These are phyloP conservation scores for Tetramorium alpestre DNA, from an alignment of 1,140 invertebrate species.

Conservation along the genomic window DNA sequence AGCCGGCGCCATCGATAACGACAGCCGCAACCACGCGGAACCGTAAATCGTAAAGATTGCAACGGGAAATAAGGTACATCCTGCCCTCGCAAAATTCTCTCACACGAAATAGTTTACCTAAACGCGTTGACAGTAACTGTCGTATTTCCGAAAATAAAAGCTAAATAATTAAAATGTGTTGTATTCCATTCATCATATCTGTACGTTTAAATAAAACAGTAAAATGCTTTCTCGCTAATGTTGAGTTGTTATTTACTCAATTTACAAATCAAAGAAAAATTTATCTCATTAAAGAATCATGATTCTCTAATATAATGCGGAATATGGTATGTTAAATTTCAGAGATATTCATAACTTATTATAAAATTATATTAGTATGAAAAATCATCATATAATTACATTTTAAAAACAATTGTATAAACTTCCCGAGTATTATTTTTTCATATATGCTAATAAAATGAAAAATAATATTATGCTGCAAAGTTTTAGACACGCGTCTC, in stretches of 20 bases:
- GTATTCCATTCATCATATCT: background rate
- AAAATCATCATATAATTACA: background rate
- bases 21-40: conserved; percentile 15
- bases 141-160: background rate
- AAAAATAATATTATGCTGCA: background rate
- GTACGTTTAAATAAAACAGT: background rate
- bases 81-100: background rate
- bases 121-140: background rate
- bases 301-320: background rate
- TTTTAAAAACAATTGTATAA: background rate
- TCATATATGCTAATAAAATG: background rate
- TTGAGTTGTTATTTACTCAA: background rate
- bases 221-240: background rate
- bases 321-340: background rate
- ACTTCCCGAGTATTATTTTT: background rate
- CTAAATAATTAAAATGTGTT: background rate
- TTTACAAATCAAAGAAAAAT: background rate
- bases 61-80: background rate
- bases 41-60: background rate
- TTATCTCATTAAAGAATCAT: background rate
- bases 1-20: conserved; percentile 34
- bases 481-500: background rate
- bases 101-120: background rate
- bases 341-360: background rate
- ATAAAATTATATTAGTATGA: background rate